Evolutionary conservation across 1,140 invertebrate genomes (phyloP), one percentile per base, ranked within the genome.

Genomic region (Temnothorax curvispinosus): DNA sequence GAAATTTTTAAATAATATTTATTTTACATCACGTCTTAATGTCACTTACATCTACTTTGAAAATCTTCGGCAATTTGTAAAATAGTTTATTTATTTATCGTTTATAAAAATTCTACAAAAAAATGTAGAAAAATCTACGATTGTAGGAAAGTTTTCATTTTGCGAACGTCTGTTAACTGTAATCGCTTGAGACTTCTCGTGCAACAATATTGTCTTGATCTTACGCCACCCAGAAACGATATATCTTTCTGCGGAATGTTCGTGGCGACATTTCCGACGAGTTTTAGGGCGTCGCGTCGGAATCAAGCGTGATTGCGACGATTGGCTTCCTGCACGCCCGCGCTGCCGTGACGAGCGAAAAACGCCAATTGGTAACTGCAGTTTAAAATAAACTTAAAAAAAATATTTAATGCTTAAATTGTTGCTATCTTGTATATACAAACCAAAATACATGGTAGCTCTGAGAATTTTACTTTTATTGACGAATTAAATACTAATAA

Each of bases 191-290:
- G 27, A 60, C 18, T 47, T 74, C 13, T 74, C 69, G 77, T 11
- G 80, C 74, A 74, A 62, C 41, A 84, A 74, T 56, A 56, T 84
- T 82, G 52, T 47, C 67, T 74, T 74, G 69, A 84, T 56, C 80
- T 69, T 62, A 18, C 52, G n/a, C 41, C 27, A 50, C 32, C 13
- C 13, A 60, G 27, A 47, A 74, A 52, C 67, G 54, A 84, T 84
- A 54, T 74, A 74, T 84, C 69, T 84, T 50, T 44, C 56, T 21
- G 58, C 67, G 38, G 67, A 82, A 82, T 72, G 80, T 74, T 82
- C 41, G 27, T 52, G 52, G 65, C 52, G 67, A 82, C 80, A 58
- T 75, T 84, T 62, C 54, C 80, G 32, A 84, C 80, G 80, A 82
- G 80, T 85, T 85, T 78, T 44, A 85, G 32, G 44, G 47, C 52